phyloP scores from a whole-genome alignment of 2,113 vertebrate genomes.

The Cepphus grylle region DNA sequence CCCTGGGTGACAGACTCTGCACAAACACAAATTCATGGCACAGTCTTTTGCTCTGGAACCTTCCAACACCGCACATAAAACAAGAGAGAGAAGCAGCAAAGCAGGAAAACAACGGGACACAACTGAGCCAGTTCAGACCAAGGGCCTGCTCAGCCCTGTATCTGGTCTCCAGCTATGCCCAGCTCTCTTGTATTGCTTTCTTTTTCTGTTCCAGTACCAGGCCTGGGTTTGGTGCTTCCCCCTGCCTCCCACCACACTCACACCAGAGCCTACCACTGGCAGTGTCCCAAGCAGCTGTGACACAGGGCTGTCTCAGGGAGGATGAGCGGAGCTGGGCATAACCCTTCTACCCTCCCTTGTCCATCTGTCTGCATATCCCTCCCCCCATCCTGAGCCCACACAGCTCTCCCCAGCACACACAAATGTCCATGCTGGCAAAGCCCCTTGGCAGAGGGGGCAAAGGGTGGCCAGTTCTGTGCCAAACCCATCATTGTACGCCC shows the following conservation, averaged over 20 bases:
- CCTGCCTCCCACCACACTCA: neutral
- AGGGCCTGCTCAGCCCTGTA: neutral
- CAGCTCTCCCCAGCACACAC: neutral
- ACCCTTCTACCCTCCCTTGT: conserved; percentile 4
- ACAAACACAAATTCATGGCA: neutral
- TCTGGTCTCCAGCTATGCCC: neutral
- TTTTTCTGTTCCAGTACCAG: neutral
- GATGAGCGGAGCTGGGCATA: neutral
- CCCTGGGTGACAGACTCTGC: neutral
- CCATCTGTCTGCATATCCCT: conserved; percentile 38
- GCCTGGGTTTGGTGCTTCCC: neutral
- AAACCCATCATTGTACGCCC: neutral
- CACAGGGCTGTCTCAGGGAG: neutral
- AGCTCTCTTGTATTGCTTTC: neutral
- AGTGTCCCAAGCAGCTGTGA: conserved; percentile 51
- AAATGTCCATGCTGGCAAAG: conserved; percentile 43
- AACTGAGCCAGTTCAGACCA: neutral
- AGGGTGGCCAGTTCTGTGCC: neutral
- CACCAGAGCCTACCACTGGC: neutral
- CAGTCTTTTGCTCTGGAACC: neutral
- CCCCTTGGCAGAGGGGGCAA: conserved; percentile 27
- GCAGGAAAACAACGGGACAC: neutral
- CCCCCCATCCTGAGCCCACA: neutral
- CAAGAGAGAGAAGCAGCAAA: neutral
- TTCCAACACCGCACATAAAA: neutral